Base-by-base conservation (phyloP, 2,888 invertebrate species). In the Trissolcus japonicus region DNA sequence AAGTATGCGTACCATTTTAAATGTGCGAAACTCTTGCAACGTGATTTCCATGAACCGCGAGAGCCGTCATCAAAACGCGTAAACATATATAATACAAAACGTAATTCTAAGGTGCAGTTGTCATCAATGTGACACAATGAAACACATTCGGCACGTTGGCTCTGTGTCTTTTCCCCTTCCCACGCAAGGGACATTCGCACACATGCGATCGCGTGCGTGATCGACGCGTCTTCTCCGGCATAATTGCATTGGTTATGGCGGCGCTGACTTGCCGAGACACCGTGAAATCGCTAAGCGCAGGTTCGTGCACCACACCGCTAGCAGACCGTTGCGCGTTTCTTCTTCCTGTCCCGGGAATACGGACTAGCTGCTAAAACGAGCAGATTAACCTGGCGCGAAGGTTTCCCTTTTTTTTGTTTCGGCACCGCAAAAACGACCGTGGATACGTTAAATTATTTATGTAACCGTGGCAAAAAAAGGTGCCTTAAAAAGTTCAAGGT, bases 191-290 rank as follows among this genome's bases (percentile, higher is more conserved):
- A 40, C 56, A 25, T 11, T 35, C 35, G 35, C 61, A 74, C 56
- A 74, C 66, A 54, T 50, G 59, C 60, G 63, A 69, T 69, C 55
- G 68, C 43, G 68, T 68, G 68, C 63, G 65, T 74, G 74, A 61
- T 56, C 56, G 50, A 65, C 17, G 63, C 59, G 51, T 72, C 63
- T 68, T 55, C 56, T 63, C 67, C 48, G 56, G 68, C 66, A 73
- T 77, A 77, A 77, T 73, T 78, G 73, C 77, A 78, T 78, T 74
- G 69, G 69, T 74, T 74, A 74, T 74, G 74, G 61, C 78, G 78
- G 74, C 69, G 78, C 78, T 78, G 78, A 78, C 69, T 78, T 69
- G 73, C 65, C 61, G 78, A 78, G 78, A 66, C 65, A 78, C 68
- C 78, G 69, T 78, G 74, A 78, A 78, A 78, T 78, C 74, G 78